phyloP scores from a whole-genome alignment of 2,113 vertebrate species.

The Mungos mungo region DNA sequence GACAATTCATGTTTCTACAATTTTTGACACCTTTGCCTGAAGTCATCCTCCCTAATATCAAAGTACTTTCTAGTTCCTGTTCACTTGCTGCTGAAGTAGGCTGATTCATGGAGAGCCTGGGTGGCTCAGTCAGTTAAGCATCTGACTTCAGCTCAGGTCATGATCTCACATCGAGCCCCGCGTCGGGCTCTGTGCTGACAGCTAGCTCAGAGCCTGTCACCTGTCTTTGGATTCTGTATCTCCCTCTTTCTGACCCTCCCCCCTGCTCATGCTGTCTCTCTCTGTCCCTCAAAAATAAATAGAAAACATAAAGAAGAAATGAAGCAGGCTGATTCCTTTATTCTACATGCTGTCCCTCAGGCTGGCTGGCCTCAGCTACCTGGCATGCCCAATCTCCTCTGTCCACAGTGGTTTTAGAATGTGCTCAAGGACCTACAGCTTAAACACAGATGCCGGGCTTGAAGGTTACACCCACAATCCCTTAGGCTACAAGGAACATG shows the following conservation, averaged over 20 bases:
- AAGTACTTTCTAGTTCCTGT: background rate
- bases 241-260: no score
- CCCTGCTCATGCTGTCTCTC: no score
- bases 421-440: background rate
- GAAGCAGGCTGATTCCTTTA: background rate
- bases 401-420: background rate
- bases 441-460: background rate
- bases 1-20: background rate
- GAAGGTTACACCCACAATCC: background rate
- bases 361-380: background rate
- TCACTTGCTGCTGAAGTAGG: background rate
- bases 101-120: background rate
- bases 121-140: no score
- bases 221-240: no score
- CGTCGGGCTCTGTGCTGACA: no score
- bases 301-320: no score
- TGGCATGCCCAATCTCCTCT: background rate
- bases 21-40: background rate
- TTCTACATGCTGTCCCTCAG: background rate
- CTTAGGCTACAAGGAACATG: background rate
- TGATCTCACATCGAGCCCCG: no score
- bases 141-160: no score
- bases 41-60: fast-evolving
- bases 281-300: no score
- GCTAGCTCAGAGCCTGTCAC: no score